Percentiles rank a stretch among this genome's conserved stretches.
These are phyloP conservation scores for Myiozetetes cayanensis DNA, from an alignment of 2,113 vertebrate species.

Conservation along the genomic window DNA sequence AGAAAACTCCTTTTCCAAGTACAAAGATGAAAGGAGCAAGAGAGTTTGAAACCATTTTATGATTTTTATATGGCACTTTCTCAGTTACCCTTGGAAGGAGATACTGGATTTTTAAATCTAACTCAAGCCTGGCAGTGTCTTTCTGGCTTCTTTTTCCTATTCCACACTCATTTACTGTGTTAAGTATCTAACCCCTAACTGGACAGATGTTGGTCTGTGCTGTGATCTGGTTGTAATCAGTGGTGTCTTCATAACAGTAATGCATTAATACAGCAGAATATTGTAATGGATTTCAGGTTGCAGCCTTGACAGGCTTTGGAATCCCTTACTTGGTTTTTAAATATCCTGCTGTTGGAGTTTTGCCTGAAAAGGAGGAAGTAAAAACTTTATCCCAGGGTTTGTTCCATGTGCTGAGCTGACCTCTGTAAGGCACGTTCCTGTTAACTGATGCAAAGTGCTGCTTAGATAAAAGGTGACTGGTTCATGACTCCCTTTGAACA, in stretches of 20 bases:
- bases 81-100: constrained; percentile 28
- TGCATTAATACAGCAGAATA: neutral
- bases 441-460: neutral
- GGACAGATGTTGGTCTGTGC: neutral
- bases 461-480: neutral
- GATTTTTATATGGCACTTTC: neutral
- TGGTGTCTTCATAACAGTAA: neutral
- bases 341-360: neutral
- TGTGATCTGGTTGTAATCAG: neutral
- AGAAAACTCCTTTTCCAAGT: neutral
- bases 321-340: neutral
- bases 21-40: neutral
- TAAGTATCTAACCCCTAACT: neutral
- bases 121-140: constrained; percentile 24
- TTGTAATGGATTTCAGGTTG: neutral
- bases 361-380: constrained; percentile 22
- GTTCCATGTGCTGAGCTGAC: constrained; percentile 20
- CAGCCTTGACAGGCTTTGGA: neutral
- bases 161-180: neutral
- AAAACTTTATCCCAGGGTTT: neutral
- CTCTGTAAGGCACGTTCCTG: constrained; percentile 15
- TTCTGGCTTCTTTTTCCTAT: neutral
- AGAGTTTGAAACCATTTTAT: neutral
- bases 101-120: neutral
- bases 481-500: neutral